phyloP scores from a whole-genome alignment of 2,888 invertebrate species.

The Buathra laborator region DNA sequence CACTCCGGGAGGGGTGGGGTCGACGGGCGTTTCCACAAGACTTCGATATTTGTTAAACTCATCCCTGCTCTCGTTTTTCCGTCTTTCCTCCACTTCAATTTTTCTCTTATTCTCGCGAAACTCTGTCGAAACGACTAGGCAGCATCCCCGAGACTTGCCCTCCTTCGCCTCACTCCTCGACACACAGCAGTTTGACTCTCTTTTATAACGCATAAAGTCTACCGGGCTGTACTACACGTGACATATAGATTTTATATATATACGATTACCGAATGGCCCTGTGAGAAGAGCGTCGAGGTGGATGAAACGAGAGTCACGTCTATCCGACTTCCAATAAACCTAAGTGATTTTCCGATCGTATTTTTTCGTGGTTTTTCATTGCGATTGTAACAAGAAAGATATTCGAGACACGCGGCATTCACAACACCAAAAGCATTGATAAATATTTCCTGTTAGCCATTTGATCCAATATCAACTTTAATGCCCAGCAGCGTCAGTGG shows the following conservation, averaged over 20 bases:
- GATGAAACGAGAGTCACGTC: conserved; percentile 60
- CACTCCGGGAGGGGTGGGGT: conserved; percentile 57
- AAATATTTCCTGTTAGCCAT: neutral
- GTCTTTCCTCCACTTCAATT: conserved; percentile 40
- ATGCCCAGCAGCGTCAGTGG: neutral
- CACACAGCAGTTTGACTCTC: conserved; percentile 54
- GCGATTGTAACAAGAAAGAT: conserved; percentile 72
- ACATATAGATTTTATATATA: conserved; percentile 79
- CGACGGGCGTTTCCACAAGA: conserved; percentile 74
- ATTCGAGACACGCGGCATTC: conserved; percentile 26
- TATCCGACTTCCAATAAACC: conserved; percentile 73
- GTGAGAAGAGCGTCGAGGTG: conserved; percentile 42
- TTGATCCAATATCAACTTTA: neutral
- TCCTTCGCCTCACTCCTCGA: conserved; percentile 60
- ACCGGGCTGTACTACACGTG: conserved; percentile 70
- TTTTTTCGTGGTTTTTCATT: conserved; percentile 78
- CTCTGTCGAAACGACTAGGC: conserved; percentile 53
- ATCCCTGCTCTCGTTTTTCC: conserved; percentile 64
- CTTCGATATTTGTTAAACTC: conserved; percentile 82
- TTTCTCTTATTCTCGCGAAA: conserved; percentile 46
- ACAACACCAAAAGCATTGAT: neutral
- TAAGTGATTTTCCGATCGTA: conserved; percentile 82
- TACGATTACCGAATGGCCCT: conserved; percentile 77
- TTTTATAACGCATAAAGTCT: conserved; percentile 81
- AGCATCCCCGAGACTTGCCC: conserved; percentile 57